Percentiles rank a stretch among this genome's conserved stretches.
Evolutionary conservation across 2,797 vertebrate species (phyloP).

Genomic region (Acrossocheilus fasciatus): DNA sequence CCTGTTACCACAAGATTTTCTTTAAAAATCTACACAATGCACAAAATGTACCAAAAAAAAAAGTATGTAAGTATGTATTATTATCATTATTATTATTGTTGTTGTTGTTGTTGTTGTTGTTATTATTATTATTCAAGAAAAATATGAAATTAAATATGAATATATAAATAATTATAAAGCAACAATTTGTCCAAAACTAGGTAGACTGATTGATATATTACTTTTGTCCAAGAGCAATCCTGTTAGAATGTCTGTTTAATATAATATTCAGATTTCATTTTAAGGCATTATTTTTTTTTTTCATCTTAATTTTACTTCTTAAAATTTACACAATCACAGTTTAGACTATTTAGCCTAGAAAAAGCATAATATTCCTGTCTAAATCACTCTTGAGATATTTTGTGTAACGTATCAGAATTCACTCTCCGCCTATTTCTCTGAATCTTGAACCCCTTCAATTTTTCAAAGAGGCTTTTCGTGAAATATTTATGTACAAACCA

Average conservation of each 20-base stretch:
- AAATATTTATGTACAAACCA: slow-evolving; percentile 26
- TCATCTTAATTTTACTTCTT: neutral
- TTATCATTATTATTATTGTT: no score
- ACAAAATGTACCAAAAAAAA: no score
- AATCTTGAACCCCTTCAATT: slow-evolving; percentile 9
- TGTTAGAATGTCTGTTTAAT: neutral
- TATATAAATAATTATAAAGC: no score
- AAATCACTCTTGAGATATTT: neutral
- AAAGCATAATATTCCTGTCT: neutral
- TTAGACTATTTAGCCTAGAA: neutral
- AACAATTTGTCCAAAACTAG: no score
- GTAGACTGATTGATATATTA: no score
- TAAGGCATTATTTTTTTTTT: neutral
- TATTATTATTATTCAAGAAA: no score
- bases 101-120: no score
- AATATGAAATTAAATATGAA: no score
- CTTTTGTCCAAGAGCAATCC: neutral
- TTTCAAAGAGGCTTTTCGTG: neutral
- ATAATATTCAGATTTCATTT: neutral
- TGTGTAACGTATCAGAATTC: neutral
- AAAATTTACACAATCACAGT: neutral
- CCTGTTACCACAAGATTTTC: no score
- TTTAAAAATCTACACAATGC: no score
- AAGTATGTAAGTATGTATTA: no score
- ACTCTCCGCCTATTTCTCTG: neutral